These are phyloP conservation scores for Magallana angulata DNA, from an alignment of 1,140 invertebrate species.

Conservation along the genomic window DNA sequence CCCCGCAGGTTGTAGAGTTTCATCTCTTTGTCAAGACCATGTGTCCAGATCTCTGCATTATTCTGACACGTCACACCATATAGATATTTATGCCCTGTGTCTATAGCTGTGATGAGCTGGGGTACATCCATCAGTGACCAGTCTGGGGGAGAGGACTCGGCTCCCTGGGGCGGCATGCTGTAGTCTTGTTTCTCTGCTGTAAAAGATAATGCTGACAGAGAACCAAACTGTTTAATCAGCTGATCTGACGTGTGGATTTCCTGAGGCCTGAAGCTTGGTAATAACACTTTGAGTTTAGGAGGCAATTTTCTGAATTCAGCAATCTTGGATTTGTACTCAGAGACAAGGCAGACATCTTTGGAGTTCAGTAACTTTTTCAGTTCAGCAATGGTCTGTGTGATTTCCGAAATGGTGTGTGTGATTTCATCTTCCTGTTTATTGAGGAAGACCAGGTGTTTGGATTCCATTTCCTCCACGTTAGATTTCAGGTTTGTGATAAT, in stretches of 20 bases:
- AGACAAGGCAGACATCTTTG: not conserved
- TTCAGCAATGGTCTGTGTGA: not conserved
- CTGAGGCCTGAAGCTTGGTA: not conserved
- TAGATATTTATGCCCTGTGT: not conserved
- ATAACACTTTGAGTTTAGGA: not conserved
- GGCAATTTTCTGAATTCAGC: not conserved
- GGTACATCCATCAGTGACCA: not conserved
- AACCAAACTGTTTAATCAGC: not conserved
- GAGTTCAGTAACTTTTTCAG: not conserved
- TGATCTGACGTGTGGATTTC: not conserved
- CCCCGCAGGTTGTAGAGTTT: not conserved
- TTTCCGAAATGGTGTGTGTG: not conserved
- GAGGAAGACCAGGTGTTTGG: not conserved
- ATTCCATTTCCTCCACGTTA: not conserved
- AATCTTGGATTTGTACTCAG: not conserved
- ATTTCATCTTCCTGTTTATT: not conserved
- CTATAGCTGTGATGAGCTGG: not conserved
- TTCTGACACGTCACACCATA: not conserved
- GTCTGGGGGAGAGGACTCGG: not conserved
- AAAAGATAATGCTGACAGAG: not conserved
- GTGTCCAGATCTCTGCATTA: not conserved
- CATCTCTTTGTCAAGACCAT: not conserved
- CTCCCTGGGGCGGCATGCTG: not conserved
- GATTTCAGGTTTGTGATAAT: not conserved
- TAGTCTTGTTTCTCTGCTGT: not conserved